Conservation (phyloP, 2,113 vertebrate genomes). For the Sprattus sprattus region DNA sequence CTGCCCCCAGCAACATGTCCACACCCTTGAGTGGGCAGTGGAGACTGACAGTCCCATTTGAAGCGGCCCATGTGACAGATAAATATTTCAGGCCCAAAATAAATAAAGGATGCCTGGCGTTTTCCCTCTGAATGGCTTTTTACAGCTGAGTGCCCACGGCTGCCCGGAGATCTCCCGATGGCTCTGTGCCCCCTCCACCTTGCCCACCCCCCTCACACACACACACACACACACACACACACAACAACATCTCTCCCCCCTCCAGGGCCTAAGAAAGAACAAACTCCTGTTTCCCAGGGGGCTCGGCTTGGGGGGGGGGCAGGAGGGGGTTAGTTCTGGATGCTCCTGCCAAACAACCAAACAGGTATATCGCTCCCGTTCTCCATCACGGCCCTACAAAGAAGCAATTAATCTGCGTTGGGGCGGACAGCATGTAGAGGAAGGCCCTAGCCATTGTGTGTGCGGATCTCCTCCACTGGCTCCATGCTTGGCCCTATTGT, state of each 20-base stretch:
- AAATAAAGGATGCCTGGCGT: conserved; percentile 96
- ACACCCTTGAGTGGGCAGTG: conserved; percentile 77
- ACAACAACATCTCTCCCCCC: conserved; percentile 25
- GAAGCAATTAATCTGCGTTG: conserved; percentile 78
- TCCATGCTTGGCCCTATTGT: conserved; percentile 62
- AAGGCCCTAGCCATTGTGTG: conserved; percentile 65
- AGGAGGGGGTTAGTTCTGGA: not conserved
- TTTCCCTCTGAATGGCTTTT: conserved; percentile 91
- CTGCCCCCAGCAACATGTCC: conserved; percentile 74
- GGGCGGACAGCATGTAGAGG: conserved; percentile 62
- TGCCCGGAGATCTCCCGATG: conserved; percentile 74
- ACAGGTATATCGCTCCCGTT: conserved; percentile 72
- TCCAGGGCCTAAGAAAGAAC: not conserved
- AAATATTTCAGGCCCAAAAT: conserved; percentile 98
- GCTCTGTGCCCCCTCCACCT: conserved; percentile 59
- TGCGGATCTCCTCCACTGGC: conserved; percentile 58
- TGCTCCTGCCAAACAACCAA: conserved; percentile 46
- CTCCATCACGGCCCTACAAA: conserved; percentile 76
- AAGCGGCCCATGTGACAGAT: conserved; percentile 88
- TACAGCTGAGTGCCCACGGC: conserved; percentile 82
- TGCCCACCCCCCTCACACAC: conserved; percentile 30
- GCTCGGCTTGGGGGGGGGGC: conserved; percentile 13
- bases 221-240: conserved; percentile 55
- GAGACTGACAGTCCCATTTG: conserved; percentile 92
- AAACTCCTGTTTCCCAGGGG: conserved; percentile 64